Evolutionary conservation across 2,797 vertebrate genomes (phyloP).

Genomic region (Pseudochaenichthys georgianus): DNA sequence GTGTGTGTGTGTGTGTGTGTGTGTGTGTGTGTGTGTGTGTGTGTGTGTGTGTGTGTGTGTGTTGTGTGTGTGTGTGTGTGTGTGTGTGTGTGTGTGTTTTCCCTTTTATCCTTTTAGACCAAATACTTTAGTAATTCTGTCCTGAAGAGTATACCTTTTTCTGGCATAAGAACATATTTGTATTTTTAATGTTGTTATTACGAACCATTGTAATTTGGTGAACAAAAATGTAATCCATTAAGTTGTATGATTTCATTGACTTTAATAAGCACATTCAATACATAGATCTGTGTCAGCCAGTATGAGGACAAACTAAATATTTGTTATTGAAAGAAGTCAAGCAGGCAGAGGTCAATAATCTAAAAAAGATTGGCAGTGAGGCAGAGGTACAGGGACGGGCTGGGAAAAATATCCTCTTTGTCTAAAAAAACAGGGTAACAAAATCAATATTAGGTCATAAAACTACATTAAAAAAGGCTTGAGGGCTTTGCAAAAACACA

Average conservation of each 20-base stretch:
- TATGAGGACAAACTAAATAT: background rate
- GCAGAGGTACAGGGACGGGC: background rate
- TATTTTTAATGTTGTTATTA: background rate
- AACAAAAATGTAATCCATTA: background rate
- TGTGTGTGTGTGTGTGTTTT: conserved; percentile 15
- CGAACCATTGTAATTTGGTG: background rate
- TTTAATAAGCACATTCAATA: background rate
- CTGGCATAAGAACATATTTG: too few relatives aligned
- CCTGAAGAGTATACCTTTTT: too few relatives aligned
- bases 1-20: too few relatives aligned
- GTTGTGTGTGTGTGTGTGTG: background rate
- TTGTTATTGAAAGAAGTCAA: too few relatives aligned
- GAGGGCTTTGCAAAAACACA: background rate
- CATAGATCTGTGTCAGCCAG: background rate
- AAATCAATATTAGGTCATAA: background rate
- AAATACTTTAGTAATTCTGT: too few relatives aligned
- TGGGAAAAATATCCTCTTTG: background rate
- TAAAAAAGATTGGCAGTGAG: background rate
- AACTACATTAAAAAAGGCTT: background rate
- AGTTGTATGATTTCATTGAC: background rate
- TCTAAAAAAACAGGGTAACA: background rate
- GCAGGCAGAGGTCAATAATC: too few relatives aligned
- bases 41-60: too few relatives aligned
- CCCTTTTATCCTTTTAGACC: too few relatives aligned
- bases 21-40: conserved; percentile 13